Evolutionary conservation across 2,113 vertebrate genomes (phyloP), one percentile per base, ranked within the genome.

Genomic region (Hemiprocne comata): DNA sequence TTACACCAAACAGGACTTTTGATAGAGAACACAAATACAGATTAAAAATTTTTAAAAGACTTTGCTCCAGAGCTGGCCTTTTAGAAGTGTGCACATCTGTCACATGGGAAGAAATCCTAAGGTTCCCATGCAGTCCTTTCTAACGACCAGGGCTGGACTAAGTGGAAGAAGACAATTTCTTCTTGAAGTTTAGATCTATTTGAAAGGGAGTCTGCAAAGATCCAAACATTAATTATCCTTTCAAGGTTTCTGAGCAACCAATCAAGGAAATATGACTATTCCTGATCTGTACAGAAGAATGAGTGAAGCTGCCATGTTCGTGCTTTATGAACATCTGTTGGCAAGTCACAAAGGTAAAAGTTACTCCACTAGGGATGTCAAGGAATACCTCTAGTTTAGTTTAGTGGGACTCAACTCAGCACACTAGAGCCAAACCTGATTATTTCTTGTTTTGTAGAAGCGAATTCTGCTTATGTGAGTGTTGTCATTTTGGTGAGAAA

Each of bases 191-290:
- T 72, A 65, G 10, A 17, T 17, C 61, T 14, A 72, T 67, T 38
- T 71, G 38, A 92, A 50, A 90, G 17, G 53, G 85, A 53, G 7
- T 50, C 34, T 81, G n/a, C 5, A 92, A 92, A 94, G 36, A 58
- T 53, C 29, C 80, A 42, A 74, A 33, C 16, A 33, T 70, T 76
- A 65, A 24, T 79, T 61, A 57, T 53, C 8, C 23, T 70, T 67
- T 87, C 17, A 72, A 67, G 12, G 5, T 57, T 75, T 67, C 51
- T 80, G 16, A 90, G 71, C 7, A 6, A 33, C 18, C 34, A 28
- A 66, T 46, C 11, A 66, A 36, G 36, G 19, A 36, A 66, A 51
- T n/a, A 61, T 34, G 51, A 34, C 6, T n/a, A 28, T 58, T 66
- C 48, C 62, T 79, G 40, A 36, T 72, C 42, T 71, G 14, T 28